Base-by-base conservation (phyloP, 2,888 invertebrate species). In the Cantharis rustica region DNA sequence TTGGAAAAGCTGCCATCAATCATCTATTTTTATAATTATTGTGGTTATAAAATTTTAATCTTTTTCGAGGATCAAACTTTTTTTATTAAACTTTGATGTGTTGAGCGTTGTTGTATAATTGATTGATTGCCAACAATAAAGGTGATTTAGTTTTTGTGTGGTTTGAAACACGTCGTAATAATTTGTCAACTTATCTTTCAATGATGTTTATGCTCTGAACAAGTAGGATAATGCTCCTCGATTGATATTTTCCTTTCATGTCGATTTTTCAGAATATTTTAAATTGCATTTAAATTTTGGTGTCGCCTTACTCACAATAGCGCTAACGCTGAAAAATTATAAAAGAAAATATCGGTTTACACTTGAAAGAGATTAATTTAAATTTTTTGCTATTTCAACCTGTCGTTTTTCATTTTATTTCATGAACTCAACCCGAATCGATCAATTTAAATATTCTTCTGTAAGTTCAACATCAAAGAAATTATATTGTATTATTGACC, bases 41-140 rank as follows among this genome's bases (percentile, higher is more conserved):
- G 64, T 66, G 64, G 20, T 66, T 66, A 66, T 66, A 66, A 66
- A 66, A 66, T 66, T 66, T 66, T 66, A 66, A 66, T 66, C 64
- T 23, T 66, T 66, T 17, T 66, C 23, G n/a, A 66, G 20, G 64
- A 15, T 66, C 64, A 20, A 66, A 17, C 64, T 20, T 66, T 23
- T 66, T 17, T 66, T 17, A 66, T 66, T 47, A n/a, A 47, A 47
- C 47, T 66, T 66, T 66, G 64, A 66, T 66, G 17, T 23, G 64
- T 66, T 23, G 64, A 66, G 20, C 23, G 23, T 17, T 23, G 20
- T 23, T 47, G 64, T 13, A 66, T 66, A 66, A 66, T 66, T 66
- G 64, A 66, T 66, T 20, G 64, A 66, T 66, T 66, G 17, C 17
- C n/a, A 66, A 66, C 64, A 66, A 66, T 20, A 17, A 23, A 66